These are phyloP conservation scores for Limanda limanda DNA, from an alignment of 2,113 vertebrate species.

Conservation along the genomic window DNA sequence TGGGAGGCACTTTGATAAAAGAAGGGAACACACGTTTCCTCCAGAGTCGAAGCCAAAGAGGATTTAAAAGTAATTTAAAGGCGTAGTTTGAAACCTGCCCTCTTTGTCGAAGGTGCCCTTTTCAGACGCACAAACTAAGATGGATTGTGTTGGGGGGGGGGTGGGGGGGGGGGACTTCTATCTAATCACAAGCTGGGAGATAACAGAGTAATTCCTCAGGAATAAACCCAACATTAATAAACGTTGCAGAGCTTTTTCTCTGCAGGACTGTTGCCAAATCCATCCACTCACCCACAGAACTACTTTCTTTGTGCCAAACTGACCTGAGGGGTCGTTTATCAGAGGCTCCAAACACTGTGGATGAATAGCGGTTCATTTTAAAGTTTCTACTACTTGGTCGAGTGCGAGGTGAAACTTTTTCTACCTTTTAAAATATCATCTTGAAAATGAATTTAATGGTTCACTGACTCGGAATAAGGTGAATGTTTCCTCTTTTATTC, in stretches of 20 bases:
- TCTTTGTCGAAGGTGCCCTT: conserved; percentile 22
- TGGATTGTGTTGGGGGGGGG: not conserved
- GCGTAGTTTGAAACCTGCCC: not conserved
- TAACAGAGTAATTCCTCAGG: not conserved
- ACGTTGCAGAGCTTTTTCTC: not conserved
- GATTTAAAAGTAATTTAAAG: conserved; percentile 31
- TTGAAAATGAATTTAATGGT: too few relatives aligned
- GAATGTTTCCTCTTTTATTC: too few relatives aligned
- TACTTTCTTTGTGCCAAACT: not conserved
- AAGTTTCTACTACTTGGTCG: too few relatives aligned
- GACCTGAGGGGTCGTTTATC: not conserved
- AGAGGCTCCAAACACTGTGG: too few relatives aligned
- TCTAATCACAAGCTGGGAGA: not conserved
- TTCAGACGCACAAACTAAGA: conserved; percentile 7
- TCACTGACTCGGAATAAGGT: too few relatives aligned
- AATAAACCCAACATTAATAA: not conserved
- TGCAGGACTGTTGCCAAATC: not conserved
- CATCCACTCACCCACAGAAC: not conserved
- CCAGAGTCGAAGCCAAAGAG: not conserved
- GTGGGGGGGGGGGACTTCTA: too few relatives aligned
- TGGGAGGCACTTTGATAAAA: conserved; percentile 6
- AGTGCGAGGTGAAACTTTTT: too few relatives aligned
- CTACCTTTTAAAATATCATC: too few relatives aligned
- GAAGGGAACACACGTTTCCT: conserved; percentile 2
- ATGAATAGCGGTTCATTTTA: too few relatives aligned